Conservation (phyloP, 2,113 vertebrate species). For the Oryzias celebensis region DNA sequence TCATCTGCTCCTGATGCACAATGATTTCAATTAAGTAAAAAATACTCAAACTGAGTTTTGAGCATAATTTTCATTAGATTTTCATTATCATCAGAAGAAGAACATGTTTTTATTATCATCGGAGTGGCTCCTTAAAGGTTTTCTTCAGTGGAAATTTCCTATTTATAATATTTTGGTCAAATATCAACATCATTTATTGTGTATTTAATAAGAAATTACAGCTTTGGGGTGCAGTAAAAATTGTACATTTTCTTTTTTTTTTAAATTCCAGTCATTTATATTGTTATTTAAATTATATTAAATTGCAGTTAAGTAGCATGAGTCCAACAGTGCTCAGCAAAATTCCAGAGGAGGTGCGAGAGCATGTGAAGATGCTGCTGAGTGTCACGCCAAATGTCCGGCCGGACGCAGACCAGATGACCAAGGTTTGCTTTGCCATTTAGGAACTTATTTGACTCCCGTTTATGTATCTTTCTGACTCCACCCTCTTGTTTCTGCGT, state of each 20-base stretch:
- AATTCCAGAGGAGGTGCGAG: slow-evolving; percentile 90
- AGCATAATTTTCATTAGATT: no score
- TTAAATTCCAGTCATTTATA: neutral
- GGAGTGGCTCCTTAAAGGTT: no score
- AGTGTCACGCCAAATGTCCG: slow-evolving; percentile 92
- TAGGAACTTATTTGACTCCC: neutral
- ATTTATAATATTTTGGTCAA: no score
- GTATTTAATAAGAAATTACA: no score
- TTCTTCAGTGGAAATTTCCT: no score
- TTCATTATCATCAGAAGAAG: no score
- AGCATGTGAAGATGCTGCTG: slow-evolving; percentile 93
- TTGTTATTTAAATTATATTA: neutral
- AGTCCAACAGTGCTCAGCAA: slow-evolving; percentile 82
- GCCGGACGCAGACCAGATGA: slow-evolving; percentile 97
- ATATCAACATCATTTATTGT: no score
- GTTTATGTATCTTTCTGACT: neutral
- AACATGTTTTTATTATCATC: no score
- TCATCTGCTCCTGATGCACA: no score
- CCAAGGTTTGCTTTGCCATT: slow-evolving; percentile 80
- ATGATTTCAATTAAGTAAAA: no score
- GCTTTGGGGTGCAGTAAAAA: neutral
- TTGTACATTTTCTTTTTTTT: neutral
- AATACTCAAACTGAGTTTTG: no score
- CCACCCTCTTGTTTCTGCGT: neutral
- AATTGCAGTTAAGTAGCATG: slow-evolving; percentile 87